Percentiles rank a stretch among this genome's conserved stretches.
Evolutionary conservation across 2,888 invertebrate species (phyloP).

Genomic region (Mythimna lalbum): DNA sequence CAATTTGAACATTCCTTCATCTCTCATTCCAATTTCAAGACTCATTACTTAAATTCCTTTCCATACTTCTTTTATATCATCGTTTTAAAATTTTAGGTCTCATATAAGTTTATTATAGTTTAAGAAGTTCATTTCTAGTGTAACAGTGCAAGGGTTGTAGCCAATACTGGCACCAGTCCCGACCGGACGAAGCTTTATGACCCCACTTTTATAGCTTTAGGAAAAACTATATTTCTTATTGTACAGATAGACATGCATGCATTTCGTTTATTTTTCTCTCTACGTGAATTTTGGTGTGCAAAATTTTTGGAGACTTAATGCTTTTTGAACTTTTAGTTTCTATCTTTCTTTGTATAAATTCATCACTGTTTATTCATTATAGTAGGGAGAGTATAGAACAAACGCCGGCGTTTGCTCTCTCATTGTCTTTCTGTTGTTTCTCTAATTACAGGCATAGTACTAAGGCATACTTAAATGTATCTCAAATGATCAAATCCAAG

Average conservation of each 20-base stretch:
- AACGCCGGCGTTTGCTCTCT: too few species aligned
- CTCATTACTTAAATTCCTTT: constrained; percentile 38
- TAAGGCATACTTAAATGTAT: background rate
- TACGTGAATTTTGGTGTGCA: constrained; percentile 15
- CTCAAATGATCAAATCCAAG: background rate
- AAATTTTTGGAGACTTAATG: constrained; percentile 1
- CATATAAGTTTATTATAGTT: constrained; percentile 61
- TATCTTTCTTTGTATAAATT: too few species aligned
- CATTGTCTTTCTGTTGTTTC: too few species aligned
- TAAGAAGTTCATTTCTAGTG: constrained; percentile 57
- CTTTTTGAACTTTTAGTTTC: background rate
- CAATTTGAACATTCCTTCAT: constrained; percentile 12
- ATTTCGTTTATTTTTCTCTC: constrained; percentile 32
- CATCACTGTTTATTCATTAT: background rate
- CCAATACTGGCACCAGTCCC: constrained; percentile 83
- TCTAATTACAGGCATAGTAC: too few species aligned
- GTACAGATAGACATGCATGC: constrained; percentile 64
- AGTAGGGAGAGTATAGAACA: too few species aligned
- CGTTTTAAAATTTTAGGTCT: constrained; percentile 47
- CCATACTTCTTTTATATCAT: constrained; percentile 34
- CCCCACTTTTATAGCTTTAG: constrained; percentile 86
- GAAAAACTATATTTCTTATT: constrained; percentile 84
- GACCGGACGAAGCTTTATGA: constrained; percentile 86
- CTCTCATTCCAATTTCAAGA: constrained; percentile 18
- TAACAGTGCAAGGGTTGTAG: constrained; percentile 67